A percentile compares a stretch with the other conserved stretches of the same genome.
phyloP scores from a whole-genome alignment of 2,797 vertebrate genomes.

The Malurus splendens region DNA sequence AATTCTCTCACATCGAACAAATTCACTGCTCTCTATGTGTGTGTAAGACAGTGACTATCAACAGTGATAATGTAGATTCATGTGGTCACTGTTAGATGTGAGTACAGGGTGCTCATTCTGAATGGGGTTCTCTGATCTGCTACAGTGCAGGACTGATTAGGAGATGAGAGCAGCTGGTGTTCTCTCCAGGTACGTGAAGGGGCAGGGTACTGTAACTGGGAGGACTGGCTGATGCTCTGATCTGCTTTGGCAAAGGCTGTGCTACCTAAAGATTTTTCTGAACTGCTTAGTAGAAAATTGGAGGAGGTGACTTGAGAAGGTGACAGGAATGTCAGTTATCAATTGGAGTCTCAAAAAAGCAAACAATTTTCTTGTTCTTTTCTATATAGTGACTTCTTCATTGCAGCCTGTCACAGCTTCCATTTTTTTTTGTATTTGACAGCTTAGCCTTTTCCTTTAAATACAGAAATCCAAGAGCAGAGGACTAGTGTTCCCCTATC shows the following conservation, averaged over 20 bases:
- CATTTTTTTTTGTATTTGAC: conserved; percentile 14
- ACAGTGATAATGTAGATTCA: not conserved
- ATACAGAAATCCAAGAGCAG: not conserved
- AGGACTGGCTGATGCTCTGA: not conserved
- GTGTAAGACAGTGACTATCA: not conserved
- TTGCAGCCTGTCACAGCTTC: not conserved
- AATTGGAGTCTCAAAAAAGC: not conserved
- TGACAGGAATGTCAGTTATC: not conserved
- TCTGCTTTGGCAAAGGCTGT: not conserved
- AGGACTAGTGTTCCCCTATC: not conserved
- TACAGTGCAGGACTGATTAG: not conserved
- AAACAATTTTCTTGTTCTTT: conserved; percentile 31
- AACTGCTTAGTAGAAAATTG: not conserved
- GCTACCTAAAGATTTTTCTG: not conserved
- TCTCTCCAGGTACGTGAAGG: not conserved
- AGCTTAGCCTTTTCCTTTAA: conserved; percentile 21
- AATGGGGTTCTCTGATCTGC: not conserved
- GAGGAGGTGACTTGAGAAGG: not conserved
- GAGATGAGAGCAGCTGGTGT: not conserved
- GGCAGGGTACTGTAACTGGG: not conserved
- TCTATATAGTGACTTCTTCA: conserved; percentile 1
- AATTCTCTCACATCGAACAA: not conserved
- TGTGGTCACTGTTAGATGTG: not conserved
- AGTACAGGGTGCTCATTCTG: not conserved
- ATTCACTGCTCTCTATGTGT: not conserved